Evolutionary conservation across 2,888 invertebrate genomes (phyloP).

Genomic region (Thumatha senex): DNA sequence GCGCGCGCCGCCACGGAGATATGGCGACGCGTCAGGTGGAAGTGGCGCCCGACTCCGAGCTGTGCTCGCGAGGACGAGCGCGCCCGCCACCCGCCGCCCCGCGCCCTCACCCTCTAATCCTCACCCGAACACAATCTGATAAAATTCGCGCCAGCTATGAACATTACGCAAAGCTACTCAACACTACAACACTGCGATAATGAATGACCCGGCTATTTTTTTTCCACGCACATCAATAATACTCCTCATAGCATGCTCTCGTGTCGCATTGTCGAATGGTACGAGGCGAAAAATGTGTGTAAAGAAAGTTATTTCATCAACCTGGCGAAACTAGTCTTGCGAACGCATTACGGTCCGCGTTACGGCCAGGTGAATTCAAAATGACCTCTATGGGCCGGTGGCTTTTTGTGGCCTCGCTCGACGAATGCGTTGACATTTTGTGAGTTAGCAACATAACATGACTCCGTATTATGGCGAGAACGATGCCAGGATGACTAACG

Average conservation of each 20-base stretch:
- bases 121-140: constrained; percentile 80
- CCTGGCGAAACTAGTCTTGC: constrained; percentile 82
- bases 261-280: constrained; percentile 62
- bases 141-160: constrained; percentile 83
- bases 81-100: constrained; percentile 59
- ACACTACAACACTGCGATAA: constrained; percentile 74
- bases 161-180: constrained; percentile 80
- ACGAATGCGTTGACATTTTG: constrained; percentile 79
- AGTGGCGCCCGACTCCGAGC: constrained; percentile 59
- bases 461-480: constrained; percentile 61
- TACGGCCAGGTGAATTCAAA: constrained; percentile 82
- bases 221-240: constrained; percentile 62
- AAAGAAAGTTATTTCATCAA: constrained; percentile 83
- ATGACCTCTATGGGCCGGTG: constrained; percentile 82
- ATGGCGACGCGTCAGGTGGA: constrained; percentile 83
- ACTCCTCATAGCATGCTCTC: constrained; percentile 52
- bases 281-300: constrained; percentile 68
- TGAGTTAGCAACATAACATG: constrained; percentile 78
- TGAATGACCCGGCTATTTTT: constrained; percentile 74
- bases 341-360: constrained; percentile 80
- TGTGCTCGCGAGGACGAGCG: constrained; percentile 61
- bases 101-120: constrained; percentile 72
- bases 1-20: constrained; percentile 76
- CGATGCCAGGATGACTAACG: constrained; percentile 80
- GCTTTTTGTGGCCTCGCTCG: constrained; percentile 80